Base-by-base conservation (phyloP, 2,888 invertebrate species). In the Trachelus stipa region DNA sequence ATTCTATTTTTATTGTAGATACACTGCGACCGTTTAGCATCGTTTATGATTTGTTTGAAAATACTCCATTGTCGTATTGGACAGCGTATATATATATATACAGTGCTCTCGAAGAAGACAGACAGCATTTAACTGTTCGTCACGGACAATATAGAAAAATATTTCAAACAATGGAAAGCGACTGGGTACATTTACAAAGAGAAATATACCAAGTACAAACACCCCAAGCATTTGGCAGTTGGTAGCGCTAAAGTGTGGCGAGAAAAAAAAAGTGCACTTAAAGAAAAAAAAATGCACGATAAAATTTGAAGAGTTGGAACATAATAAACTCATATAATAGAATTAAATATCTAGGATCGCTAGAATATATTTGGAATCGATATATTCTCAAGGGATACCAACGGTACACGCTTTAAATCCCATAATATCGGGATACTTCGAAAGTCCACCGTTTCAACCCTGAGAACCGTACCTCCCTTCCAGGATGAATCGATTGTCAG, bases 61-160 rank as follows among this genome's bases (percentile, higher is more conserved):
- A 56, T 23, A 56, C 56, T 56, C 40, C 23, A 23, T 40, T 15
- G 15, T 40, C 6, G 40, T 40, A 40, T 40, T 40, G 40, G 40
- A 40, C 40, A 40, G 15, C 15, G 15, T 40, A 15, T 40, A 40
- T 40, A 37, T 4, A 37, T 2, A 37, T 15, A 37, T 4, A 40
- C 15, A 15, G 15, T 40, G 6, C 40, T 15, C 40, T 40, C 6
- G 15, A 15, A 15, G 40, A 15, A 40, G 40, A 15, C 40, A 40
- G 40, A 40, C 40, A 40, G 15, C 23, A 56, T 86, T 81, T 15
- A 68, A 82, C 80, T 83, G 83, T 81, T 82, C 84, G 81, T 81
- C 83, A 80, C 82, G 83, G 71, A 76, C 81, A 83, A 83, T 84
- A 85, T 81, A 83, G 83, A 82, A 79, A 83, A 83, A 83, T 84